These are phyloP conservation scores for Neoascia interrupta DNA, from an alignment of 2,888 invertebrate species.

Conservation along the genomic window DNA sequence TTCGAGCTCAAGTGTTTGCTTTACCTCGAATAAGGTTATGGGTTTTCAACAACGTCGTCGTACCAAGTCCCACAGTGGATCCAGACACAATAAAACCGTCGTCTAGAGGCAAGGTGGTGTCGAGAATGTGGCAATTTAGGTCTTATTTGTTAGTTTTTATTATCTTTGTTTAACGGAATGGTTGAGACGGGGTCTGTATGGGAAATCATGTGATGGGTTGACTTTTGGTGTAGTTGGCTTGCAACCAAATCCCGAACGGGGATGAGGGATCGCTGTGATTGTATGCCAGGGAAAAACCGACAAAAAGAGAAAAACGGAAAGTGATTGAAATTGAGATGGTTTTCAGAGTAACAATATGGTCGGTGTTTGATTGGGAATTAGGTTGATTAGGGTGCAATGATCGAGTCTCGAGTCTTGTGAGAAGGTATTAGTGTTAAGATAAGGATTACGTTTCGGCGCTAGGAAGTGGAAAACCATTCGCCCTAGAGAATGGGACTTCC, in stretches of 20 bases:
- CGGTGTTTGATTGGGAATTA: constrained; percentile 58
- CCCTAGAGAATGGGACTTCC: too few relatives aligned
- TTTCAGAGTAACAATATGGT: constrained; percentile 50
- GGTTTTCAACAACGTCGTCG: constrained; percentile 9
- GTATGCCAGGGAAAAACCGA: constrained; percentile 10
- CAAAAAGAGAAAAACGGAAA: neutral
- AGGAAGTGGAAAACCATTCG: too few relatives aligned
- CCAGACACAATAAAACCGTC: constrained; percentile 51
- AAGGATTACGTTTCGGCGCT: too few relatives aligned
- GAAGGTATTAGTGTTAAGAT: too few relatives aligned
- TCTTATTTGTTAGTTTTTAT: constrained; percentile 20
- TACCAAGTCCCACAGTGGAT: constrained; percentile 32
- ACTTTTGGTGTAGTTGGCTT: constrained; percentile 56
- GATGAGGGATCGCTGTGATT: constrained; percentile 19
- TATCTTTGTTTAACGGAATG: constrained; percentile 20
- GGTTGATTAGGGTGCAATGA: constrained; percentile 61
- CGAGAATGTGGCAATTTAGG: constrained; percentile 54
- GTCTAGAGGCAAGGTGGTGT: constrained; percentile 49
- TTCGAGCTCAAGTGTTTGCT: constrained; percentile 37
- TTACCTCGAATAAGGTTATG: constrained; percentile 40
- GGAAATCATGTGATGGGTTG: neutral
- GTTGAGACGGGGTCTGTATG: constrained; percentile 25
- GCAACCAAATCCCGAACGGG: constrained; percentile 46
- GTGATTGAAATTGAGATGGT: constrained; percentile 35
- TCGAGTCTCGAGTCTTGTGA: too few relatives aligned